A percentile compares a stretch with the other conserved stretches of the same genome.
Conservation (phyloP, 2,888 invertebrate genomes). For the Dicyrtomina minuta region DNA sequence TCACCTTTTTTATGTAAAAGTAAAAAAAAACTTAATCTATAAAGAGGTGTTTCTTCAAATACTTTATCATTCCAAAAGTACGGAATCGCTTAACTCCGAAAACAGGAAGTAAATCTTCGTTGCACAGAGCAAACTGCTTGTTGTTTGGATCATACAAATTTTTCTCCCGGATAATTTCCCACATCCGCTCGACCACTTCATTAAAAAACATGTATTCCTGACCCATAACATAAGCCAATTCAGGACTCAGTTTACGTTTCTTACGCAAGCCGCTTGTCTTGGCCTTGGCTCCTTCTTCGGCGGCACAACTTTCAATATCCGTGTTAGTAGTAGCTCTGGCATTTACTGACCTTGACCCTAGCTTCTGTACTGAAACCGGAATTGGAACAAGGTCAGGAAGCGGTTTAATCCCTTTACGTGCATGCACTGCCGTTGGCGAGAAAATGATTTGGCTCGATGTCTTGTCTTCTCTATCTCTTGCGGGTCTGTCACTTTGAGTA, state of each 20-base stretch:
- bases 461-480: too few species aligned
- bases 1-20: neutral
- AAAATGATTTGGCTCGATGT: too few species aligned
- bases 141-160: conserved; percentile 90
- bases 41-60: conserved; percentile 88
- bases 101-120: conserved; percentile 82
- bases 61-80: conserved; percentile 96
- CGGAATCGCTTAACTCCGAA: conserved; percentile 88
- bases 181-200: conserved; percentile 85
- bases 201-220: conserved; percentile 80
- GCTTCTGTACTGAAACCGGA: too few species aligned
- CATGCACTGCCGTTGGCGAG: too few species aligned
- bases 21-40: neutral
- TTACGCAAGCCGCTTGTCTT: conserved; percentile 73
- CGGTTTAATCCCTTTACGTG: too few species aligned
- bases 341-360: too few species aligned
- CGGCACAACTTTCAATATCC: too few species aligned
- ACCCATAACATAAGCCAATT: conserved; percentile 80
- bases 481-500: too few species aligned
- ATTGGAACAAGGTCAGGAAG: too few species aligned
- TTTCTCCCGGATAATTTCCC: conserved; percentile 85
- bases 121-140: conserved; percentile 92
- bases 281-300: conserved; percentile 60
- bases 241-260: conserved; percentile 79
- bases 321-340: too few species aligned